phyloP scores from a whole-genome alignment of 2,888 invertebrate species.

The Rhogogaster chlorosoma region DNA sequence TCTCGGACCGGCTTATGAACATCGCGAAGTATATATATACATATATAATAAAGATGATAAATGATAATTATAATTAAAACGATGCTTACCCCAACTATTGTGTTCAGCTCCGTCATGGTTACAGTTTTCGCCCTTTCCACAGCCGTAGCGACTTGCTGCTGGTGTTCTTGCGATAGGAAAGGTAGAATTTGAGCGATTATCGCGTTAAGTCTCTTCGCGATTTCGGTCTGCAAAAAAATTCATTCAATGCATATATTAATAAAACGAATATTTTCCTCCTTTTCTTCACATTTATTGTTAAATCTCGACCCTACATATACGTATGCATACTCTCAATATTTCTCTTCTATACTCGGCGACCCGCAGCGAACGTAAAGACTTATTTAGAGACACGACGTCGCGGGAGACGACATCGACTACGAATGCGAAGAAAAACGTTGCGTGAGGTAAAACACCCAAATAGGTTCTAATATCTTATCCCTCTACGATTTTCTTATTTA shows the following conservation, averaged over 20 bases:
- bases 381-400: slow-evolving; percentile 30
- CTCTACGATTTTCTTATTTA: neutral
- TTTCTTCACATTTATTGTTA: slow-evolving; percentile 25
- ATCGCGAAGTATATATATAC: neutral
- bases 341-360: slow-evolving; percentile 41
- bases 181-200: slow-evolving; percentile 98
- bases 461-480: neutral
- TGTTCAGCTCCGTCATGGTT: slow-evolving; percentile 97
- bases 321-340: slow-evolving; percentile 54
- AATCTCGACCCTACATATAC: slow-evolving; percentile 55
- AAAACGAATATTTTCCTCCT: neutral
- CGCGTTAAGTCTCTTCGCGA: slow-evolving; percentile 97
- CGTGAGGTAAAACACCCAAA: slow-evolving; percentile 23
- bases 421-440: neutral
- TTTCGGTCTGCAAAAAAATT: slow-evolving; percentile 91
- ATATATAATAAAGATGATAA: neutral
- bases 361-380: slow-evolving; percentile 15
- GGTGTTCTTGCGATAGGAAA: slow-evolving; percentile 97
- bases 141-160: slow-evolving; percentile 97
- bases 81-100: slow-evolving; percentile 95
- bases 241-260: neutral
- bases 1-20: no score
- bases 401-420: no score
- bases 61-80: neutral
- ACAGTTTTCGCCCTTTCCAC: slow-evolving; percentile 99